Evolutionary conservation across 2,797 vertebrate species (phyloP).

Genomic region (Acanthiza pusilla): DNA sequence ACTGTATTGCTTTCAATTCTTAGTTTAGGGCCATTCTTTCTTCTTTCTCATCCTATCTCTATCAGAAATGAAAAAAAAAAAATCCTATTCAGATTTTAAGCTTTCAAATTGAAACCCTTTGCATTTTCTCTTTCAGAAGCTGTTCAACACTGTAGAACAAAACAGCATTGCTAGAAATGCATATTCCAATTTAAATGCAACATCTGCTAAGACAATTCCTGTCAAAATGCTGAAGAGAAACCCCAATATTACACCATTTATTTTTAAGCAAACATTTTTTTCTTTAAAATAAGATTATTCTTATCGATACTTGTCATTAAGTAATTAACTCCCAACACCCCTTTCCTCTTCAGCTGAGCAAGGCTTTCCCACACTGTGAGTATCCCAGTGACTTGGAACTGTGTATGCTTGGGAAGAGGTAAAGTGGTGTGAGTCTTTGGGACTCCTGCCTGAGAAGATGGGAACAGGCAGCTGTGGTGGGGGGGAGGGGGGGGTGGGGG

Average conservation of each 20-base stretch:
- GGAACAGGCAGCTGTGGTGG: not conserved
- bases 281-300: not conserved
- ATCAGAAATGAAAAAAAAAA: not conserved
- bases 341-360: not conserved
- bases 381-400: not conserved
- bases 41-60: not conserved
- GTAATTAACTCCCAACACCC: not conserved
- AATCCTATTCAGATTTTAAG: not conserved
- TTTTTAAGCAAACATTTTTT: not conserved
- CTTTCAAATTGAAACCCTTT: not conserved
- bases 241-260: not conserved
- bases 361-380: not conserved
- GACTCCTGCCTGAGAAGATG: not conserved
- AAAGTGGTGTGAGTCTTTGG: not conserved
- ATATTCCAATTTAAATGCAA: not conserved
- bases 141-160: not conserved
- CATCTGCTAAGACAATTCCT: not conserved
- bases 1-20: not conserved
- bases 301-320: not conserved
- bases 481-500: fast-evolving
- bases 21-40: not conserved
- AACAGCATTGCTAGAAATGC: not conserved
- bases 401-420: not conserved
- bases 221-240: not conserved
- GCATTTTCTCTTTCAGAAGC: not conserved